Percentiles rank a stretch among this genome's conserved stretches.
phyloP scores from a whole-genome alignment of 2,113 vertebrate genomes.

The Columbina picui region DNA sequence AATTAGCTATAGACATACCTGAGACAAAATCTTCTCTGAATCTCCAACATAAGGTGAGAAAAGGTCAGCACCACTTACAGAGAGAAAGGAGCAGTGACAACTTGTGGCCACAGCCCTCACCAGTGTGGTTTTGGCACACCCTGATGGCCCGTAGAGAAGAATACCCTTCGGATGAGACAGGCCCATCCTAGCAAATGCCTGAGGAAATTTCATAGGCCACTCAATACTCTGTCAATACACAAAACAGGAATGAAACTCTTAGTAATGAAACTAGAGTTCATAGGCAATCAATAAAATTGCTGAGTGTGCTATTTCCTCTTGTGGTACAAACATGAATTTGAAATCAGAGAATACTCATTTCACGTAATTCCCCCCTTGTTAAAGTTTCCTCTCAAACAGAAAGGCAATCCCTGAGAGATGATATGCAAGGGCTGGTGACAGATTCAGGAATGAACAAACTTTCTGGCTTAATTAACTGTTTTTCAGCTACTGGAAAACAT shows the following conservation, averaged over 20 bases:
- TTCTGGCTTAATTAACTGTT: background rate
- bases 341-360: background rate
- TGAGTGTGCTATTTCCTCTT: background rate
- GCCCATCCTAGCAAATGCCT: slow-evolving; percentile 88
- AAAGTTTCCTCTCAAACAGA: background rate
- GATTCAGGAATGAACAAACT: background rate
- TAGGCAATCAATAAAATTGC: background rate
- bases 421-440: background rate
- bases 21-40: slow-evolving; percentile 90
- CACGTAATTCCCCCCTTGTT: background rate
- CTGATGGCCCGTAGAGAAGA: slow-evolving; percentile 91
- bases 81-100: slow-evolving; percentile 87
- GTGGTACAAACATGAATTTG: background rate
- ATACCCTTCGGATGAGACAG: slow-evolving; percentile 86
- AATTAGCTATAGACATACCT: slow-evolving; percentile 75
- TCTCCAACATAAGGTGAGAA: slow-evolving; percentile 93
- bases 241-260: background rate
- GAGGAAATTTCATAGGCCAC: slow-evolving; percentile 92
- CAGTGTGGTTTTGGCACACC: slow-evolving; percentile 93
- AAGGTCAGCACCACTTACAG: slow-evolving; percentile 89
- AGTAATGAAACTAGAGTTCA: background rate
- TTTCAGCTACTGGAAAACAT: background rate
- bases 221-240: slow-evolving; percentile 84
- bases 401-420: background rate
- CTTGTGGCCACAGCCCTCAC: slow-evolving; percentile 86